Base-by-base conservation (phyloP, 1,140 invertebrate genomes). In the Zaprionus camerounensis region DNA sequence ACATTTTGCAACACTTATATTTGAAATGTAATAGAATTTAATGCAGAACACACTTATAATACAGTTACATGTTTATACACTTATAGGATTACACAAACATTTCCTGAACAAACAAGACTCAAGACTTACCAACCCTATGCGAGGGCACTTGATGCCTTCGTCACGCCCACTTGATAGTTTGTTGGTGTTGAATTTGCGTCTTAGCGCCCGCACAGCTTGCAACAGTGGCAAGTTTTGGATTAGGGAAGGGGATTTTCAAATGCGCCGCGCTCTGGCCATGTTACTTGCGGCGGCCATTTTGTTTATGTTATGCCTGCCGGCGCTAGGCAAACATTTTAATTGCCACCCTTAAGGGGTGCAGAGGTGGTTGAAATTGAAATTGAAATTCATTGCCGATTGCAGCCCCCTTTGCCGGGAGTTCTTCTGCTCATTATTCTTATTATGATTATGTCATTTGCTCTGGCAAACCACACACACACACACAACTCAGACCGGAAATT, bases 381-480 rank as follows among this genome's bases (percentile, higher is more conserved):
- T 90, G 69, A 90, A 85, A 88, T 66, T 59, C 71, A 64, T 68
- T 34, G 46, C 57, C 51, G 15, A 51, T 13, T 20, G 15, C 63
- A 56, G 58, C 34, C 20, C 24, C 59, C 24, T 38, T 51, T 15
- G 49, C 6, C 4, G 20, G 11, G 2, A 49, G 13, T 61, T 61
- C 22, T 51, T 61, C 22, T 51, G 1, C 7, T 22, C 13, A 17
- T 34, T 26, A 58, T 20, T 46, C 59, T 62, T 71, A 84, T 79
- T 85, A 85, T 88, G 85, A 88, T 88, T 88, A 88, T 88, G 85
- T 88, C 85, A 88, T 90, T 88, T 83, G 80, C 49, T 49, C 69
- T 66, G 46, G 78, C 75, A 76, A 88, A 78, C 71, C 83, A 34
- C 31, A 34, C 36, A 72, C 66, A 86, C 24, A 72, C 36, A 70